A percentile compares a stretch with the other conserved stretches of the same genome.
These are phyloP conservation scores for Drosophila teissieri DNA, from an alignment of 1,140 invertebrate species.

Conservation along the genomic window DNA sequence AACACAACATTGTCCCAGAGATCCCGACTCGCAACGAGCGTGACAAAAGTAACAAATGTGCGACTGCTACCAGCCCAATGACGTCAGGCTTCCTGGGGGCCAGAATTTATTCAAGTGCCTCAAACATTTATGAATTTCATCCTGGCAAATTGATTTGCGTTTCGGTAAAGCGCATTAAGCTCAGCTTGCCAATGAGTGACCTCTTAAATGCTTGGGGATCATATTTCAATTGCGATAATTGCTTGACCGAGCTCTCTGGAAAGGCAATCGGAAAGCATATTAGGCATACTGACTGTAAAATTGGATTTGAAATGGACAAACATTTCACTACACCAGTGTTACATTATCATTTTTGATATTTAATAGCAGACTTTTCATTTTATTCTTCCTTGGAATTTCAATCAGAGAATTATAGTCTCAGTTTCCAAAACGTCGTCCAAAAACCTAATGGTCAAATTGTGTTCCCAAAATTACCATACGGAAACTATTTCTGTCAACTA, in stretches of 20 bases:
- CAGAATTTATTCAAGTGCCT: conserved; percentile 31
- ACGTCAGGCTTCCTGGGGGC: conserved; percentile 40
- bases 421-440: background rate
- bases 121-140: conserved; percentile 16
- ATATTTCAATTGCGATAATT: conserved; percentile 17
- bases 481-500: conserved; percentile 9
- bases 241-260: background rate
- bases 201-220: conserved; percentile 17
- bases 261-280: background rate
- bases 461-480: background rate
- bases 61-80: conserved; percentile 26
- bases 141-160: conserved; percentile 39
- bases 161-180: background rate
- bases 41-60: conserved; percentile 60
- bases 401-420: no score
- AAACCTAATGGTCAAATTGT: background rate
- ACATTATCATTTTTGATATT: no score
- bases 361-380: no score
- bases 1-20: conserved; percentile 34
- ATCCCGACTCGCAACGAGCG: conserved; percentile 48
- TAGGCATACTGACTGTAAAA: background rate
- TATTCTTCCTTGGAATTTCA: no score
- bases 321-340: no score
- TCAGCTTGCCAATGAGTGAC: conserved; percentile 27
- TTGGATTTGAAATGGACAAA: background rate